Percentiles rank a stretch among this genome's conserved stretches.
Conservation (phyloP, 2,113 vertebrate genomes). For the Odocoileus virginianus region DNA sequence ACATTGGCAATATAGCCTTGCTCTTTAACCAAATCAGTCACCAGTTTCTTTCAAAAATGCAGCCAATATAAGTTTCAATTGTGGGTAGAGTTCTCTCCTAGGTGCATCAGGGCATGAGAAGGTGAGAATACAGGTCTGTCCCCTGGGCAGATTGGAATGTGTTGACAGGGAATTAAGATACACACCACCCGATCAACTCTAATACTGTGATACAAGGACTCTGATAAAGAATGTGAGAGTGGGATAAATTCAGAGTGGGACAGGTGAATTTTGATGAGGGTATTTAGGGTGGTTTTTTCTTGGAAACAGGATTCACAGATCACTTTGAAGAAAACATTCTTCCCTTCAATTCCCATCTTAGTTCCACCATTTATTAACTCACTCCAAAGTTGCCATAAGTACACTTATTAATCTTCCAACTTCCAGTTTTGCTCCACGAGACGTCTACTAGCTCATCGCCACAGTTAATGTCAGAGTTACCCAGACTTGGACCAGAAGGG, state of each 20-base stretch:
- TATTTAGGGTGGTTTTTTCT: background rate
- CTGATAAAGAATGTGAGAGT: no score
- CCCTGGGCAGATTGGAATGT: background rate
- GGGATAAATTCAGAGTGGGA: background rate
- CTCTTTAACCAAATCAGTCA: background rate
- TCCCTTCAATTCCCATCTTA: background rate
- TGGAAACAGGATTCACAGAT: background rate
- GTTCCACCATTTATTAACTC: background rate
- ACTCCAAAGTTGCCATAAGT: background rate
- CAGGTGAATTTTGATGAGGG: background rate
- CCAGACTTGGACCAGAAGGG: background rate
- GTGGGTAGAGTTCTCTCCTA: background rate
- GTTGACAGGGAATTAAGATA: rapidly evolving
- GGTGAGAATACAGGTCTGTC: background rate
- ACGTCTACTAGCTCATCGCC: background rate
- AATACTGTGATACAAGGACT: background rate
- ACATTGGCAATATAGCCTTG: background rate
- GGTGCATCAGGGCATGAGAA: no score
- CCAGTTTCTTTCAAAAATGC: background rate
- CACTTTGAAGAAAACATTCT: background rate
- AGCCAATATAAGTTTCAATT: background rate
- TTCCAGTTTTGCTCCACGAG: background rate
- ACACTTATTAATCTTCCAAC: background rate
- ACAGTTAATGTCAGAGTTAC: background rate
- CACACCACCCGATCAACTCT: background rate